A percentile compares a stretch with the other conserved stretches of the same genome.
These are phyloP conservation scores for Drosophila greeni DNA, from an alignment of 2,888 invertebrate species.

Conservation along the genomic window DNA sequence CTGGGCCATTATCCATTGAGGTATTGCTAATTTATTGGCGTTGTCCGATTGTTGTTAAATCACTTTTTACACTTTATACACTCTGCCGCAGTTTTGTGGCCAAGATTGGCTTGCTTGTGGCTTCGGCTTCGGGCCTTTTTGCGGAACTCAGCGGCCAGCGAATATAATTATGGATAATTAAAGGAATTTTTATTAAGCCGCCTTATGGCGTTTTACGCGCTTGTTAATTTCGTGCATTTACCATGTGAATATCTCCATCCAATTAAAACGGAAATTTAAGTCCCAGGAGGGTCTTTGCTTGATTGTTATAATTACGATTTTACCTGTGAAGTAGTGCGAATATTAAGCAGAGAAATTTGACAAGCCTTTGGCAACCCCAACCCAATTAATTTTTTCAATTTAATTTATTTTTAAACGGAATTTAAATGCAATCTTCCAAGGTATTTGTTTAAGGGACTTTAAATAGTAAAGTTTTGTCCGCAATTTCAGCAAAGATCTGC, in stretches of 20 bases:
- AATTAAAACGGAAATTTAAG: slow-evolving; percentile 35
- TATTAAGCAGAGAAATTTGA: slow-evolving; percentile 13
- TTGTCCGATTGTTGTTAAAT: slow-evolving; percentile 61
- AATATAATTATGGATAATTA: slow-evolving; percentile 60
- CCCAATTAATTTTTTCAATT: neutral
- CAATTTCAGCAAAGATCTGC: slow-evolving; percentile 17
- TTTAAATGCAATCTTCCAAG: neutral
- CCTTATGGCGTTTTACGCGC: slow-evolving; percentile 49
- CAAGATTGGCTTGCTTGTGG: neutral
- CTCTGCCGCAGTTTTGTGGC: slow-evolving; percentile 35
- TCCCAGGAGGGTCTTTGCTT: slow-evolving; percentile 1
- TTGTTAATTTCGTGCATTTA: slow-evolving; percentile 42
- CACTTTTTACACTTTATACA: slow-evolving; percentile 68
- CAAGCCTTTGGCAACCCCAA: neutral
- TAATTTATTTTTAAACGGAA: neutral
- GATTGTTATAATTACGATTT: slow-evolving; percentile 3
- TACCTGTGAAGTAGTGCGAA: slow-evolving; percentile 21
- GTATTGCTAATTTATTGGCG: slow-evolving; percentile 69
- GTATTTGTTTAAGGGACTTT: neutral
- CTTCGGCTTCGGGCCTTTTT: slow-evolving; percentile 23
- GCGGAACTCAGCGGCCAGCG: slow-evolving; percentile 55
- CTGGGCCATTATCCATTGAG: slow-evolving; percentile 57
- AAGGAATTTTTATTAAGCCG: slow-evolving; percentile 56
- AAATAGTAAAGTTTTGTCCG: neutral
- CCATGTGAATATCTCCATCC: slow-evolving; percentile 48